A percentile compares a stretch with the other conserved stretches of the same genome.
phyloP scores from a whole-genome alignment of 2,888 invertebrate species.

The Macrosiphum euphorbiae region DNA sequence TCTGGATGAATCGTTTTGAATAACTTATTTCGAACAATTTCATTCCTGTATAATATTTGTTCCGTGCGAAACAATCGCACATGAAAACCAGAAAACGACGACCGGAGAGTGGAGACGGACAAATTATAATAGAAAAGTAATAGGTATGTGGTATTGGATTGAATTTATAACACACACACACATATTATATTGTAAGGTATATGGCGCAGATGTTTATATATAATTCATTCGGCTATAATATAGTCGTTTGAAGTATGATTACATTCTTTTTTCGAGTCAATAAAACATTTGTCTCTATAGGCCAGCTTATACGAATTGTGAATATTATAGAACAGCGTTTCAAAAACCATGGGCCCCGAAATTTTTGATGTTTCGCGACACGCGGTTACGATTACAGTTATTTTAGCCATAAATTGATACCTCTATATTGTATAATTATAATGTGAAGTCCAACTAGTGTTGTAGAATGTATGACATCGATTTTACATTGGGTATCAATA shows the following conservation, averaged over 20 bases:
- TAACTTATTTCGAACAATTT: slow-evolving; percentile 37
- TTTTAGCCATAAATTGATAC: too few relatives aligned
- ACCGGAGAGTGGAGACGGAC: slow-evolving; percentile 36
- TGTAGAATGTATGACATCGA: too few relatives aligned
- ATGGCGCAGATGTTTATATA: not conserved
- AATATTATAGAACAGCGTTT: not conserved
- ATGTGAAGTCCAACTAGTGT: too few relatives aligned
- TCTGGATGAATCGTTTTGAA: slow-evolving; percentile 53
- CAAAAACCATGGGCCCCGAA: too few relatives aligned
- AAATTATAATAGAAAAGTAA: slow-evolving; percentile 39
- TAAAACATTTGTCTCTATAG: not conserved
- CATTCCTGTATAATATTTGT: not conserved
- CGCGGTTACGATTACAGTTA: too few relatives aligned
- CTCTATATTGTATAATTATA: too few relatives aligned
- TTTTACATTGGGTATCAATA: too few relatives aligned
- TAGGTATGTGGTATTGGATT: slow-evolving; percentile 29
- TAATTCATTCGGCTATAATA: slow-evolving; percentile 7
- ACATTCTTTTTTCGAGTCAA: not conserved
- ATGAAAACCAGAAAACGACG: slow-evolving; percentile 23
- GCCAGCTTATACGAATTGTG: not conserved
- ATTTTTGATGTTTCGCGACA: too few relatives aligned
- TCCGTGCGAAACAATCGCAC: slow-evolving; percentile 20
- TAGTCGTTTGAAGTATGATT: slow-evolving; percentile 10
- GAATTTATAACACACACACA: not conserved
- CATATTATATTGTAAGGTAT: not conserved